Percentiles rank a stretch among this genome's conserved stretches.
Conservation (phyloP, 2,888 invertebrate species). For the Pyrrhosoma nymphula region DNA sequence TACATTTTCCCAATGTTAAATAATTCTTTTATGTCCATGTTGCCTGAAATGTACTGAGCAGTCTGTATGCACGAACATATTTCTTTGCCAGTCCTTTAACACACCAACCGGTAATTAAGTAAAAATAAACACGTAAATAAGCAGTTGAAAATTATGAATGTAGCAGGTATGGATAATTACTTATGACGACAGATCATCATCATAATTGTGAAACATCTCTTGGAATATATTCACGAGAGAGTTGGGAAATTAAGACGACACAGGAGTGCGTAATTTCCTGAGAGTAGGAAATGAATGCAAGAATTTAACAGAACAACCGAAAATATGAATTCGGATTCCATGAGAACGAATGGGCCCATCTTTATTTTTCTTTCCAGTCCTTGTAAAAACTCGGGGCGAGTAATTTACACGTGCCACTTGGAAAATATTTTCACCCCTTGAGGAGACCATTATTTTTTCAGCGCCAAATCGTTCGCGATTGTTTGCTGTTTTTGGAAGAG, state of each 20-base stretch:
- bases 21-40: too few relatives aligned
- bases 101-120: too few relatives aligned
- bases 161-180: too few relatives aligned
- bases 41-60: too few relatives aligned
- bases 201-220: not conserved
- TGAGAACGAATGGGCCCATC: not conserved
- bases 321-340: not conserved
- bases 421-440: slow-evolving; percentile 19
- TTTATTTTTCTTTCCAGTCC: not conserved
- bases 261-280: not conserved
- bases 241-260: too few relatives aligned
- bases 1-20: too few relatives aligned
- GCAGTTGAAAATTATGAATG: too few relatives aligned
- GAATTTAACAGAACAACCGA: not conserved
- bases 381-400: not conserved
- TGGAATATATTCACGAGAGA: too few relatives aligned
- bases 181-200: too few relatives aligned
- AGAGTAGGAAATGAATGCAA: not conserved
- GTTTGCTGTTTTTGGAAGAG: slow-evolving; percentile 30
- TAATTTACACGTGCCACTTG: not conserved
- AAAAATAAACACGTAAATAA: too few relatives aligned
- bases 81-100: too few relatives aligned
- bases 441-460: slow-evolving; percentile 25
- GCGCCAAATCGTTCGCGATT: not conserved
- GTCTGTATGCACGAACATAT: too few relatives aligned